Conservation (phyloP, 2,888 invertebrate genomes). For the Morpho achilles region DNA sequence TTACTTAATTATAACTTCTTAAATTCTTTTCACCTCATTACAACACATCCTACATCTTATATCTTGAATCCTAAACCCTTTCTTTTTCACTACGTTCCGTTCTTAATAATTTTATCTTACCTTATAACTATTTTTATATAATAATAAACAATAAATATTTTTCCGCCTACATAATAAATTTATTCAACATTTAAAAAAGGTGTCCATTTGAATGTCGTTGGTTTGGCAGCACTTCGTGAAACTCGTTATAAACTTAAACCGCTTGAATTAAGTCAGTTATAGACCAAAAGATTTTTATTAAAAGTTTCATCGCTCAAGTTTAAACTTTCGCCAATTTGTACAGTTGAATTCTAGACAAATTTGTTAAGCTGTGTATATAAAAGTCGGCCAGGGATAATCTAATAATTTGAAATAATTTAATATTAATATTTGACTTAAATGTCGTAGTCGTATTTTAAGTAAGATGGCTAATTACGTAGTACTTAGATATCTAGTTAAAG, state of each 20-base stretch:
- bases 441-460: no score
- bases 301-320: slow-evolving; percentile 20
- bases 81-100: background rate
- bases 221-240: slow-evolving; percentile 21
- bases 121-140: background rate
- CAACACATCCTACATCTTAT: no score
- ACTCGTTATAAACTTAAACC: slow-evolving; percentile 22
- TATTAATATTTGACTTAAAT: no score
- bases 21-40: no score
- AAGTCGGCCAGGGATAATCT: no score
- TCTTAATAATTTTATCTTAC: background rate
- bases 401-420: no score
- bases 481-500: no score
- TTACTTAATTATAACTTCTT: no score
- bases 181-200: slow-evolving; percentile 17
- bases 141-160: background rate
- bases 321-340: slow-evolving; percentile 18
- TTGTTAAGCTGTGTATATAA: slow-evolving; percentile 3
- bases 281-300: slow-evolving; percentile 26
- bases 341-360: slow-evolving; percentile 15
- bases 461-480: no score
- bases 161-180: background rate
- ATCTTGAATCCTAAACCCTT: background rate
- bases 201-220: slow-evolving; percentile 18
- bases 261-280: slow-evolving; percentile 26